These are phyloP conservation scores for Falco columbarius DNA, from an alignment of 2,797 vertebrate species.

Conservation along the genomic window DNA sequence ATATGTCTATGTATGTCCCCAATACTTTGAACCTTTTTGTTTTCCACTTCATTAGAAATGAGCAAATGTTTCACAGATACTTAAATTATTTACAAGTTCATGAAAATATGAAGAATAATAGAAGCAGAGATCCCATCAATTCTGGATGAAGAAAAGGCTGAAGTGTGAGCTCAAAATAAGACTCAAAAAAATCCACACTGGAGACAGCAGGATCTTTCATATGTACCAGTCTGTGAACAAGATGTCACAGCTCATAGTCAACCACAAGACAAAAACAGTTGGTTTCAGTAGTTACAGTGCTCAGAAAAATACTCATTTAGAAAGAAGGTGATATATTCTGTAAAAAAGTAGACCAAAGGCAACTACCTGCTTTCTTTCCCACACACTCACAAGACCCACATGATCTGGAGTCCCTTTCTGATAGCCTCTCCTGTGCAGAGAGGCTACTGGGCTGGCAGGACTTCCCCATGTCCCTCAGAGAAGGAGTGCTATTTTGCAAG, in stretches of 20 bases:
- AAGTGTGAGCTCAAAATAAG: background rate
- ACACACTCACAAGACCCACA: background rate
- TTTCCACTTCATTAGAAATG: background rate
- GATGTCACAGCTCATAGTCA: background rate
- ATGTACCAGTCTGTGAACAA: accelerated
- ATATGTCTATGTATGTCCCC: background rate
- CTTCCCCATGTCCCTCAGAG: background rate
- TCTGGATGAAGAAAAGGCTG: background rate
- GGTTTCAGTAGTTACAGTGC: background rate
- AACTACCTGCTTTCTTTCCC: background rate
- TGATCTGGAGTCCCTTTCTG: background rate
- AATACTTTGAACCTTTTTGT: background rate
- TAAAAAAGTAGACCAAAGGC: background rate
- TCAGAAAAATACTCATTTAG: background rate
- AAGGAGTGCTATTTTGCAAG: background rate
- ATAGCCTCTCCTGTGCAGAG: background rate
- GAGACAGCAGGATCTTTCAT: background rate
- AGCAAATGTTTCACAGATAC: background rate
- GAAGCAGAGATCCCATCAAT: background rate
- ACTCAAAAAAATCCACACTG: background rate
- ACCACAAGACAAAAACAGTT: background rate
- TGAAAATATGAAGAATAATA: background rate
- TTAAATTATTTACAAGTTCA: background rate
- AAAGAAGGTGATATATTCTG: background rate
- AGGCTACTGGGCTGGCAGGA: background rate